Conservation (phyloP, 2,888 invertebrate species). For the Julus scandinavius region DNA sequence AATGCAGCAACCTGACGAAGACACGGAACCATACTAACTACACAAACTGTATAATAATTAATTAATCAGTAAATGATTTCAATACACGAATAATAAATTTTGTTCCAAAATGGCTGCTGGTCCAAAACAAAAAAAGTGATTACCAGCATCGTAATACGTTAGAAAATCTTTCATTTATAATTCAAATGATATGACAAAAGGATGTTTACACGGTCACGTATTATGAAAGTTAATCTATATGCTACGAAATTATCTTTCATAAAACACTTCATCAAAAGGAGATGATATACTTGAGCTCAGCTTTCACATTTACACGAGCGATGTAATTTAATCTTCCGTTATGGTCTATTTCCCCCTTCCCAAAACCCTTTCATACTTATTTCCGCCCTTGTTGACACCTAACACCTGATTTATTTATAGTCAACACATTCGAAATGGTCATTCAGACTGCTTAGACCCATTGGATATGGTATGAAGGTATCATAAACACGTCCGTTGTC, state of each 20-base stretch:
- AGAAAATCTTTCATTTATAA: too few species aligned
- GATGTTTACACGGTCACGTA: not conserved
- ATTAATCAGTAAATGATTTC: too few species aligned
- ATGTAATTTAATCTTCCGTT: conserved; percentile 33
- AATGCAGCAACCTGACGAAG: too few species aligned
- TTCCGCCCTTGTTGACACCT: not conserved
- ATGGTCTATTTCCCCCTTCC: conserved; percentile 21
- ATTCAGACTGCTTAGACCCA: not conserved
- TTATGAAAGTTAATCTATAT: not conserved
- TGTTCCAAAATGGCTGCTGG: too few species aligned
- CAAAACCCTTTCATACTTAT: not conserved
- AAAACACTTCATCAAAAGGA: conserved; percentile 2
- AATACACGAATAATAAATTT: too few species aligned
- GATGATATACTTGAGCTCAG: not conserved
- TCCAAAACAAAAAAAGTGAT: too few species aligned
- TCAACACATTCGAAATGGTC: not conserved
- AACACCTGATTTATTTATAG: conserved; percentile 3
- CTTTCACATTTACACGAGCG: not conserved
- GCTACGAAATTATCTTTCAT: too few species aligned
- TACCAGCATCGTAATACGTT: too few species aligned
- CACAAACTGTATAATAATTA: too few species aligned
- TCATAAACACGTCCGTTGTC: not conserved
- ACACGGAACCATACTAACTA: too few species aligned
- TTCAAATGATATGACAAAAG: not conserved
- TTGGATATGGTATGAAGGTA: not conserved